Evolutionary conservation across 2,797 vertebrate genomes (phyloP), one percentile per base, ranked within the genome.

Genomic region (Xenopus petersii): DNA sequence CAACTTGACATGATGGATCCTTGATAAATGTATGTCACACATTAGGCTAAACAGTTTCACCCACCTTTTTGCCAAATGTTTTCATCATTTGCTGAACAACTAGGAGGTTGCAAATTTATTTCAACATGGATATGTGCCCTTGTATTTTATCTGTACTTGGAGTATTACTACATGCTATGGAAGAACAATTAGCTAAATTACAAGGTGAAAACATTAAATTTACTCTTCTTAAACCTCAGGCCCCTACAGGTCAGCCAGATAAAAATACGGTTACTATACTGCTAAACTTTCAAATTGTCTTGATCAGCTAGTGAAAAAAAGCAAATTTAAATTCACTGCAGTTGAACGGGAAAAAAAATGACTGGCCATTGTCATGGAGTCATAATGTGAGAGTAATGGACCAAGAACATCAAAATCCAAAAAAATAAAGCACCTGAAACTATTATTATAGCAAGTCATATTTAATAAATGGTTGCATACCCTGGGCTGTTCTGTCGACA

Each of bases 391-490:
- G 49, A 67, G 30, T 33, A 74, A 74, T 60, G 47, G 16, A 8
- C 16, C 36, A 11, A 58, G 63, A 42, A 21, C 30, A 46, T n/a
- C 16, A 42, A 12, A 60, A 66, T 7, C 24, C 30, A 16, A 60
- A 21, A 15, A 55, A 65, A 36, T 60, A 67, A 60, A 61, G 66
- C 36, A 59, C 47, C 24, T 12, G 46, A 71, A 46, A 12, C 30
- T 33, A n/a, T 46, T 21, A 66, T 33, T 66, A 30, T 46, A 36
- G 33, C 4, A 49, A 5, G 1, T 30, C 42, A 15, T 33, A n/a
- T 64, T 56, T 64, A 64, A 49, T 64, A 17, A 58, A 70, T 62
- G 10, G 24, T 58, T 36, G 47, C 48, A 30, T 64, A 26, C 64
- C 49, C n/a, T 7, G 33, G 54, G 12, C 13, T 73, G 56, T 47